Conservation (phyloP, 1,140 invertebrate genomes). For the Drosophila fuyamai region DNA sequence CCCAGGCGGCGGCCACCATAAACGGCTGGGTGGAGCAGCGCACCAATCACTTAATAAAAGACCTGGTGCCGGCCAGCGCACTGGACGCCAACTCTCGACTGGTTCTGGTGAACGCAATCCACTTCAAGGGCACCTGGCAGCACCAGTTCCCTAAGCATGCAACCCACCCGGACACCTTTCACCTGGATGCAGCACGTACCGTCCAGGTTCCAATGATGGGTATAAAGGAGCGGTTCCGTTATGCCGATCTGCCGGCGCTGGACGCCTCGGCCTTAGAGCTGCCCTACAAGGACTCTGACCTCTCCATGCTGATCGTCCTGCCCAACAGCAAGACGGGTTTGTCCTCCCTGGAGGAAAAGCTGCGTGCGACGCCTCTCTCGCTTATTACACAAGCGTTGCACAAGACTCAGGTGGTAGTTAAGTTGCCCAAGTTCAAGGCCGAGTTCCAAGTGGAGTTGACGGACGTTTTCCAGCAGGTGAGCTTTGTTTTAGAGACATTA, state of each 20-base stretch:
- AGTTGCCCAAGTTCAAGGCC: constrained; percentile 88
- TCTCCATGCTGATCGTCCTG: constrained; percentile 87
- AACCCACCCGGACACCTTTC: constrained; percentile 55
- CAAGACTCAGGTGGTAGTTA: constrained; percentile 85
- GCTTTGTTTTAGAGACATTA: not conserved
- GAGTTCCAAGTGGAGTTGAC: constrained; percentile 86
- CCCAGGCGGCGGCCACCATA: constrained; percentile 84
- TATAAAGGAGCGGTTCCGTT: constrained; percentile 72
- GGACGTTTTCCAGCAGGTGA: constrained; percentile 85
- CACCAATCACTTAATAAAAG: constrained; percentile 87
- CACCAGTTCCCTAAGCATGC: constrained; percentile 56
- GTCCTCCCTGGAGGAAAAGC: constrained; percentile 85
- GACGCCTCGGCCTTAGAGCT: constrained; percentile 72
- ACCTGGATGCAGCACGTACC: constrained; percentile 49
- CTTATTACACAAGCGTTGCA: constrained; percentile 70
- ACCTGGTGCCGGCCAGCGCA: constrained; percentile 85
- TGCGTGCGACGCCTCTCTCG: constrained; percentile 78
- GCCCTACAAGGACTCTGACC: constrained; percentile 81
- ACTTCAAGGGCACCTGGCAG: constrained; percentile 86
- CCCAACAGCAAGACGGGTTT: constrained; percentile 85
- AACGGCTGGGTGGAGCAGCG: constrained; percentile 87
- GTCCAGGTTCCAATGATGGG: constrained; percentile 86
- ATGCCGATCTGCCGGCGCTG: constrained; percentile 58
- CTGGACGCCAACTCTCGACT: constrained; percentile 81
- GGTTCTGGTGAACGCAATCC: constrained; percentile 88